Base-by-base conservation (phyloP, 2,113 vertebrate genomes). In the Laterallus jamaicensis region DNA sequence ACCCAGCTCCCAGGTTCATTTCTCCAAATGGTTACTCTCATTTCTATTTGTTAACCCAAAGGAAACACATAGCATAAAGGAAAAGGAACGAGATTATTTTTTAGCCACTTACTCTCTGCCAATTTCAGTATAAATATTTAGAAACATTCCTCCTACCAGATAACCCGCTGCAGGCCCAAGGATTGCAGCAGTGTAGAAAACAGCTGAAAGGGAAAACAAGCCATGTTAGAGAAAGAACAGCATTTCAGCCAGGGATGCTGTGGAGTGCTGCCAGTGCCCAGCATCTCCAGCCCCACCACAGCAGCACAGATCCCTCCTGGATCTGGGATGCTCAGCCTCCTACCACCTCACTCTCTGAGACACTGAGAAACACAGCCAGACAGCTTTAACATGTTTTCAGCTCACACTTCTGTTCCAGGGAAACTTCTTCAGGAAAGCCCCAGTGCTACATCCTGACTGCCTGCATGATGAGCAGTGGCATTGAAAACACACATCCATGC, bases 171-270 rank as follows among this genome's bases (percentile, higher is more conserved):
- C 99, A 5, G 99, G 99, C 42, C 99, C 99, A 44, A 99, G 96
- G 96, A 99, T 99, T 95, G 99, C 99, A 22, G 99, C 99, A 1
- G 99, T 99, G 97, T 99, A 99, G 97, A 99, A 99, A 97, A 98
- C 97, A 68, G 98, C 99, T 99, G 95, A 14, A 93, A 95, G 80
- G 78, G 31, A 92, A 94, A 96, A 84, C 6, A 37, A 80, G 10
- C 28, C 0, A 0, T 8, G 37, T 96, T 40, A 96, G 54, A 82
- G 31, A 71, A 67, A 10, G 0, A 31, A 55, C 67, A 81, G 52
- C 0, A 0, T 2, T 21, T 20, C 88, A 47, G 64, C 6, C 31
- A 15, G 69, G 77, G 77, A 74, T 40, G 60, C 55, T 32, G 74
- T 2, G 8, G 50, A 58, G 21, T 19, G 1, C 32, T 19, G 54